These are phyloP conservation scores for Gobius niger DNA, from an alignment of 2,113 vertebrate species.

Conservation along the genomic window DNA sequence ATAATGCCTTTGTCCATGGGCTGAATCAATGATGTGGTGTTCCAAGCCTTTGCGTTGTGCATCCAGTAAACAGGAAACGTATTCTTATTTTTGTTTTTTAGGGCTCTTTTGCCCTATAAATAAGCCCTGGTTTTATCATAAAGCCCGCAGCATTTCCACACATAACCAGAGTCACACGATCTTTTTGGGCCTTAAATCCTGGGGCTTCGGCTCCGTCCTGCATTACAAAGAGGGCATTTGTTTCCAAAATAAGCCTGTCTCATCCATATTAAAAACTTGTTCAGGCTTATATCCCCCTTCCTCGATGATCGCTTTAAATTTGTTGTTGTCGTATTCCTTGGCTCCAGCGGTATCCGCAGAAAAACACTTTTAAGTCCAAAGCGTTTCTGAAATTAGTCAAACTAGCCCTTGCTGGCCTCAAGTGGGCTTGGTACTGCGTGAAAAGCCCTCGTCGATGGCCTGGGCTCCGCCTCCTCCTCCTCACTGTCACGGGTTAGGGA, in stretches of 20 bases:
- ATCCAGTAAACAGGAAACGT: too few species aligned
- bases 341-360: neutral
- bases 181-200: slow-evolving; percentile 7
- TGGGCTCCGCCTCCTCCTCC: neutral
- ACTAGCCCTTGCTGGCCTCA: slow-evolving; percentile 7
- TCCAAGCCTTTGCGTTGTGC: too few species aligned
- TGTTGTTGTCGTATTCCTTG: neutral
- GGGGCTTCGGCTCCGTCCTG: slow-evolving; percentile 2
- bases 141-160: neutral
- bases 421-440: neutral
- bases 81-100: too few species aligned
- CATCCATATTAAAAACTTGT: slow-evolving; percentile 12
- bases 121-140: neutral
- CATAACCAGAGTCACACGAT: too few species aligned
- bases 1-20: too few species aligned
- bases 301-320: neutral
- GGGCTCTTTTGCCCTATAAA: neutral
- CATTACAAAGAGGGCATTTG: slow-evolving; percentile 10
- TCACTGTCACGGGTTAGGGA: too few species aligned
- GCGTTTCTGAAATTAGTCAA: slow-evolving; percentile 3
- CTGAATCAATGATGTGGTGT: too few species aligned
- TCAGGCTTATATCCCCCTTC: slow-evolving; percentile 7
- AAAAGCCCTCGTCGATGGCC: neutral
- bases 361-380: neutral
- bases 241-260: slow-evolving; percentile 13